Evolutionary conservation across 2,888 invertebrate genomes (phyloP), one percentile per base, ranked within the genome.

Genomic region (Ernsta delagoae): DNA sequence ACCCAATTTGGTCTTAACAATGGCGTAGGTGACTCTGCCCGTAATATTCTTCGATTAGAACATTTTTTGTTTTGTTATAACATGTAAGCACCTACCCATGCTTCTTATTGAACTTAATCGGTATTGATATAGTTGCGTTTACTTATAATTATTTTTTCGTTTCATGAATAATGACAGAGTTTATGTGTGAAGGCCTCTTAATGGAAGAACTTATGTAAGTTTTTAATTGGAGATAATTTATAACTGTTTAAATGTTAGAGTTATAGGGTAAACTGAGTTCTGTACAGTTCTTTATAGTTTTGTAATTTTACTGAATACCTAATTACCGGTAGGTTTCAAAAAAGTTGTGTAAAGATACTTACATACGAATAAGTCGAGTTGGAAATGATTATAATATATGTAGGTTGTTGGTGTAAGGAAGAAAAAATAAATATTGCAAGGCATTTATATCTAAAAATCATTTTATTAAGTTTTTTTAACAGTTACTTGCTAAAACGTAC

Each of bases 191-290:
- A 39, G 56, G 57, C 45, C 57, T 68, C 34, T 62, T 61, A 56
- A 43, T 57, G 48, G 31, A 68, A 68, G 31, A 68, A 75, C 71
- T 76, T 77, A 81, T 74, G 81, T 76, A 82, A 79, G 75, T 80
- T 59, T 78, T 77, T 71, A 79, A 80, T 76, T 81, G 74, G 76
- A 78, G 78, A 79, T 78, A 70, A 74, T 82, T 82, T 83, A 82
- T 79, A 68, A 81, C 81, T 81, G 79, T 79, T 82, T 83, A 74
- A 72, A 76, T 43, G 72, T 73, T 78, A 79, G 75, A 75, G 76
- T 79, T 81, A 80, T 76, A 81, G 77, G 79, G 78, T 78, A 66
- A 74, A 75, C 71, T 77, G 78, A 72, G 77, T 78, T 83, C 80
- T 79, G 80, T 75, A 71, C 70, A 43, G 54, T 59, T 24, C 67